These are phyloP conservation scores for Plecotus auritus DNA, from an alignment of 2,113 vertebrate genomes.

Conservation along the genomic window DNA sequence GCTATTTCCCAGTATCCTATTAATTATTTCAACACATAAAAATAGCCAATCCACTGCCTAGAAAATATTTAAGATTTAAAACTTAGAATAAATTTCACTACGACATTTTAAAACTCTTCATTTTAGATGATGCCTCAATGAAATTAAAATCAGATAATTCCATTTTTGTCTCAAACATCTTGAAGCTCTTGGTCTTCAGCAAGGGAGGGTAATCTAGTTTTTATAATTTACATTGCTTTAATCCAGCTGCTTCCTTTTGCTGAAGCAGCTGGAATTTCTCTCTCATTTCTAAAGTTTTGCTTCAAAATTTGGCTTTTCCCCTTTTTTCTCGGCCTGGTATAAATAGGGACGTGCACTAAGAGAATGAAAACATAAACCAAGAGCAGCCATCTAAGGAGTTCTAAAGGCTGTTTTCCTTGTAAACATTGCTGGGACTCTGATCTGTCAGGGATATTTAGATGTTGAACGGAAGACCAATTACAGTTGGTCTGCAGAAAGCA, in stretches of 20 bases:
- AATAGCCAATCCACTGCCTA: neutral
- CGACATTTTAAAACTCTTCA: neutral
- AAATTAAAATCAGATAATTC: conserved; percentile 56
- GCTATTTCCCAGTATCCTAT: neutral
- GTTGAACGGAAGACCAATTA: neutral
- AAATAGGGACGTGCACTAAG: conserved; percentile 67
- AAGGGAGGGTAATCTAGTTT: conserved; percentile 38
- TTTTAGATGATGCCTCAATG: conserved; percentile 1
- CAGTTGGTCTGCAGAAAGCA: neutral
- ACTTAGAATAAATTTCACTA: conserved; percentile 21
- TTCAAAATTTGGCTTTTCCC: conserved; percentile 64
- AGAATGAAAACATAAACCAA: conserved; percentile 57
- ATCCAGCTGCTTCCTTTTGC: conserved; percentile 71
- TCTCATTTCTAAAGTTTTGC: conserved; percentile 63
- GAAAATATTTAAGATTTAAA: conserved; percentile 21
- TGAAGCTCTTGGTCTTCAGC: conserved; percentile 51
- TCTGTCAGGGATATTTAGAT: conserved; percentile 38
- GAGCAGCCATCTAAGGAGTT: neutral
- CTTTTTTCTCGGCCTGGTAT: conserved; percentile 52
- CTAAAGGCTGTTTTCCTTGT: conserved; percentile 35
- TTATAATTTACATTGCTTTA: conserved; percentile 43
- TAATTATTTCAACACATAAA: conserved; percentile 1
- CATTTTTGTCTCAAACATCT: conserved; percentile 51
- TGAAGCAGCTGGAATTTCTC: conserved; percentile 71
- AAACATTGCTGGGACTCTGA: neutral